phyloP scores from a whole-genome alignment of 1,140 invertebrate genomes.

The Laupala kohalensis region DNA sequence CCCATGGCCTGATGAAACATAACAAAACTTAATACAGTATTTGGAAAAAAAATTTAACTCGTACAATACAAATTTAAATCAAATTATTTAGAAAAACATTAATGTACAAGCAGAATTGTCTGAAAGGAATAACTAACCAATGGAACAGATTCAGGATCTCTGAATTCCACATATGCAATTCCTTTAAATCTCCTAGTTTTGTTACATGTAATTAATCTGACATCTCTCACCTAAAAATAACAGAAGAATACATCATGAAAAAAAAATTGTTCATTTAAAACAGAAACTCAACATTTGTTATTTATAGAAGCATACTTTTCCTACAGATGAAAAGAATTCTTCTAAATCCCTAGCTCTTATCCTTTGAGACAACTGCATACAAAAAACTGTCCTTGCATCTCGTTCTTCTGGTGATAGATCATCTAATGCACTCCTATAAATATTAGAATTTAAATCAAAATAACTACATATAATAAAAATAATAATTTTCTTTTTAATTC shows the following conservation, averaged over 20 bases:
- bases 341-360: constrained; percentile 92
- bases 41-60: not conserved
- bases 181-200: constrained; percentile 98
- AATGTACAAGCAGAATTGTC: not conserved
- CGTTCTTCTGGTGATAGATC: constrained; percentile 94
- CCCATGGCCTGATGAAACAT: constrained; percentile 70
- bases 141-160: constrained; percentile 92
- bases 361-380: constrained; percentile 89
- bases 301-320: constrained; percentile 55
- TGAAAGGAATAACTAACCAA: constrained; percentile 45
- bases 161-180: constrained; percentile 98
- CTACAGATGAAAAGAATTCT: constrained; percentile 98
- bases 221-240: constrained; percentile 59
- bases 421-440: constrained; percentile 22
- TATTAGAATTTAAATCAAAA: not conserved
- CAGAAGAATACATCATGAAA: not conserved
- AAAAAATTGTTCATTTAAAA: not conserved
- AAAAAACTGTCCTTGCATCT: constrained; percentile 96
- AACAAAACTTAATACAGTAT: not conserved
- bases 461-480: no score
- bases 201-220: constrained; percentile 96
- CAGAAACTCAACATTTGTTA: not conserved
- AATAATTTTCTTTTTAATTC: no score
- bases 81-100: not conserved
- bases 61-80: constrained; percentile 10